These are phyloP conservation scores for Pontoporia blainvillei DNA, from an alignment of 2,113 vertebrate genomes.

Conservation along the genomic window DNA sequence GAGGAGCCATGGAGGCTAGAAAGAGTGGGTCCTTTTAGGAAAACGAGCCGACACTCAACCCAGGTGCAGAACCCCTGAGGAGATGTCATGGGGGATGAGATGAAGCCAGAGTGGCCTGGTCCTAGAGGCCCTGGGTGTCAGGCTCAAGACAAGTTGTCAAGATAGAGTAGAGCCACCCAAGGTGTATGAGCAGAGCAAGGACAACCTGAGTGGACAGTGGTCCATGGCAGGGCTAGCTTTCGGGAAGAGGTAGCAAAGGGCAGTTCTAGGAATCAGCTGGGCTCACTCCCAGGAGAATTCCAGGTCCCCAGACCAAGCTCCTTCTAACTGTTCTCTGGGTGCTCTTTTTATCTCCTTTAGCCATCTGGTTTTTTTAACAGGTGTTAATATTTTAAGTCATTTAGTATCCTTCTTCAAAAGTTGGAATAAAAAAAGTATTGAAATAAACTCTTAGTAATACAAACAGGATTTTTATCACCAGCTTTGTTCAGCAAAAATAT, in stretches of 20 bases:
- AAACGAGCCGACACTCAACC: accelerated
- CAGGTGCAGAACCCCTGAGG: accelerated
- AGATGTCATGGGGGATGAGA: neutral
- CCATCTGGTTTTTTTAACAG: neutral
- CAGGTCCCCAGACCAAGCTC: neutral
- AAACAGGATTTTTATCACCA: neutral
- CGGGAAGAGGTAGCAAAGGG: neutral
- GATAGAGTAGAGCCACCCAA: neutral
- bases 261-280: neutral
- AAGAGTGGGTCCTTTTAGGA: neutral
- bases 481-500: neutral
- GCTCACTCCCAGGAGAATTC: neutral
- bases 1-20: neutral
- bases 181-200: neutral
- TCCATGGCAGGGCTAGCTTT: neutral
- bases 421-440: neutral
- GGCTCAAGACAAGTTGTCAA: neutral
- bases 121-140: neutral
- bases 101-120: neutral
- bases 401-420: neutral
- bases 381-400: neutral
- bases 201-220: neutral
- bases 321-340: neutral
- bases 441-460: neutral
- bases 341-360: neutral